These are phyloP conservation scores for Auanema freiburgensis DNA, from an alignment of 2,888 invertebrate genomes.

Conservation along the genomic window DNA sequence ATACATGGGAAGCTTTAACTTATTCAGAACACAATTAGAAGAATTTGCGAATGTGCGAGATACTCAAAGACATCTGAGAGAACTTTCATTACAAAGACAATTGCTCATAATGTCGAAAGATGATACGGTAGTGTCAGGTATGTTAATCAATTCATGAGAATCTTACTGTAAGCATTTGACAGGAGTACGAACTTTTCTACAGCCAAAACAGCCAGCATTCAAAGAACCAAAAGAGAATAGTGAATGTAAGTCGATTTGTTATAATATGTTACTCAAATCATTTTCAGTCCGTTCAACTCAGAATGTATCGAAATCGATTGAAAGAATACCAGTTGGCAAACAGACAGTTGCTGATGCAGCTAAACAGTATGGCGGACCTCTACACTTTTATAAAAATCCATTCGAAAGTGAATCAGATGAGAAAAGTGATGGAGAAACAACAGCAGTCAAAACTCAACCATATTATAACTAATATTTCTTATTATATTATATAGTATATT, in stretches of 20 bases:
- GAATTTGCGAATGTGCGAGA: slow-evolving; percentile 61
- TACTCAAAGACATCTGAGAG: slow-evolving; percentile 60
- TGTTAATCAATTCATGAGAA: no score
- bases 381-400: slow-evolving; percentile 52
- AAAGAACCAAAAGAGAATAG: no score
- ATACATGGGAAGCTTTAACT: neutral
- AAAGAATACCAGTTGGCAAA: slow-evolving; percentile 62
- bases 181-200: no score
- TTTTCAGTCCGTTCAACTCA: slow-evolving; percentile 35
- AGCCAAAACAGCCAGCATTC: no score
- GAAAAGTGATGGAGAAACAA: slow-evolving; percentile 28
- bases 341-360: slow-evolving; percentile 62
- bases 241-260: no score
- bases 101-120: slow-evolving; percentile 51
- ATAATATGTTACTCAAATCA: no score
- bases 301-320: no score
- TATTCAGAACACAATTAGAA: slow-evolving; percentile 58
- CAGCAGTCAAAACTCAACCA: no score
- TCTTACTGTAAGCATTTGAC: no score
- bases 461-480: no score
- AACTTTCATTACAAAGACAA: slow-evolving; percentile 62
- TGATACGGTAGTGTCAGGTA: slow-evolving; percentile 37
- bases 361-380: slow-evolving; percentile 42
- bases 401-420: slow-evolving; percentile 49
- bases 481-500: no score